A percentile compares a stretch with the other conserved stretches of the same genome.
These are phyloP conservation scores for Macrobrachium nipponense DNA, from an alignment of 1,140 invertebrate genomes.

Conservation along the genomic window DNA sequence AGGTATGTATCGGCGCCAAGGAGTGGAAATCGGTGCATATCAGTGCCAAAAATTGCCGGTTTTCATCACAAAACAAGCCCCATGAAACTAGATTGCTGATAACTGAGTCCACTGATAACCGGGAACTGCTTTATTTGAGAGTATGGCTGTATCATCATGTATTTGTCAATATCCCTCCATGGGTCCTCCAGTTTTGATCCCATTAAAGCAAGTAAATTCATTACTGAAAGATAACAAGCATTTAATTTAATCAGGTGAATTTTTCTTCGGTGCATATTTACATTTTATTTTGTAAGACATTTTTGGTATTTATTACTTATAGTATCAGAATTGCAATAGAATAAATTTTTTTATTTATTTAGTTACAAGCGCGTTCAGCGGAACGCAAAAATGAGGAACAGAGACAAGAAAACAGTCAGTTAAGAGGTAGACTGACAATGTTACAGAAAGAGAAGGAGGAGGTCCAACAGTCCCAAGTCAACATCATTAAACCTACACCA, in stretches of 20 bases:
- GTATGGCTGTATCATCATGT: no score
- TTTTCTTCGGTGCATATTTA: not conserved
- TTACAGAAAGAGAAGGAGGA: conserved; percentile 47
- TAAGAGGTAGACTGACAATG: conserved; percentile 31
- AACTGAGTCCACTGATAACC: no score
- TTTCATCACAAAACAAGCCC: no score
- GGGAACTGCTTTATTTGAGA: no score
- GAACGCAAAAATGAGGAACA: conserved; percentile 44
- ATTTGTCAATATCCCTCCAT: no score
- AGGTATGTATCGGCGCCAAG: no score
- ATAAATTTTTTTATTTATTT: not conserved
- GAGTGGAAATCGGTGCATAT: no score
- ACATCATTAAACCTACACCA: conserved; percentile 33
- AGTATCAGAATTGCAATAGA: not conserved
- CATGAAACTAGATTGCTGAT: no score
- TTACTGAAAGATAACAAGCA: no score
- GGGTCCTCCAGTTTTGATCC: not conserved
- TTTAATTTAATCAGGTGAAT: not conserved
- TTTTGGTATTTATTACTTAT: not conserved
- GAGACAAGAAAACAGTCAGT: conserved; percentile 41
- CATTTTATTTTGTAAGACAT: no score
- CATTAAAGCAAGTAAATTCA: not conserved
- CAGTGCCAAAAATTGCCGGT: no score
- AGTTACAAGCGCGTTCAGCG: conserved; percentile 43
- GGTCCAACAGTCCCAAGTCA: not conserved